A percentile compares a stretch with the other conserved stretches of the same genome.
Evolutionary conservation across 2,888 invertebrate genomes (phyloP).

Genomic region (Ditula angustiorana): DNA sequence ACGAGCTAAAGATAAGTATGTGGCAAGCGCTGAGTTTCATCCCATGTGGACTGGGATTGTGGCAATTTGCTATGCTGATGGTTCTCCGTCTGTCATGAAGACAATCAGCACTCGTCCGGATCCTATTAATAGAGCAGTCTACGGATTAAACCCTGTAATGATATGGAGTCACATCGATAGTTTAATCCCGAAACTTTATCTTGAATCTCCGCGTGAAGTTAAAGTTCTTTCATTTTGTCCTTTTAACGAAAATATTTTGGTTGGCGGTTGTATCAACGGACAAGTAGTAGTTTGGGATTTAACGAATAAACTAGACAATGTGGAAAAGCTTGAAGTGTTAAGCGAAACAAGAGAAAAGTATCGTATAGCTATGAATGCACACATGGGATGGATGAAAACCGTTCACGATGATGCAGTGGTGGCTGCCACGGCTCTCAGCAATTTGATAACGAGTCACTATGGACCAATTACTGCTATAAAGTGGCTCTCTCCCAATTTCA

Average conservation of each 20-base stretch:
- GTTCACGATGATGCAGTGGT: constrained; percentile 85
- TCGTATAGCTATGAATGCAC: constrained; percentile 84
- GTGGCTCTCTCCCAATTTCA: constrained; percentile 88
- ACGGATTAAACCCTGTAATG: constrained; percentile 88
- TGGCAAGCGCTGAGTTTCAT: constrained; percentile 89
- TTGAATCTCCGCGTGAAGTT: constrained; percentile 89
- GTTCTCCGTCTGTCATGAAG: constrained; percentile 79
- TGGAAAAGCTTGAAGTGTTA: constrained; percentile 86
- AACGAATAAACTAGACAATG: constrained; percentile 85
- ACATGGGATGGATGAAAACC: constrained; percentile 89
- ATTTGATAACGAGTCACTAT: constrained; percentile 86
- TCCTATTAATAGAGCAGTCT: constrained; percentile 83
- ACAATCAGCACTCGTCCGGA: constrained; percentile 70
- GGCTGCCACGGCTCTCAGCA: constrained; percentile 86
- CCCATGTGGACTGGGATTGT: constrained; percentile 89
- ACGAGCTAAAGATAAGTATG: constrained; percentile 87
- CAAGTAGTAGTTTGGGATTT: constrained; percentile 90
- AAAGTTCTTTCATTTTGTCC: constrained; percentile 89
- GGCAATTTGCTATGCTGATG: constrained; percentile 88
- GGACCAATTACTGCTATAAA: constrained; percentile 87
- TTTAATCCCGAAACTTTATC: constrained; percentile 88
- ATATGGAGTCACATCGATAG: constrained; percentile 91
- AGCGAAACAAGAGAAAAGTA: constrained; percentile 88
- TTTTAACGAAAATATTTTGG: constrained; percentile 87
- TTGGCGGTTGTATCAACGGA: constrained; percentile 91